Conservation (phyloP, 64 coral and sea anemone species). For the Montipora foliosa region DNA sequence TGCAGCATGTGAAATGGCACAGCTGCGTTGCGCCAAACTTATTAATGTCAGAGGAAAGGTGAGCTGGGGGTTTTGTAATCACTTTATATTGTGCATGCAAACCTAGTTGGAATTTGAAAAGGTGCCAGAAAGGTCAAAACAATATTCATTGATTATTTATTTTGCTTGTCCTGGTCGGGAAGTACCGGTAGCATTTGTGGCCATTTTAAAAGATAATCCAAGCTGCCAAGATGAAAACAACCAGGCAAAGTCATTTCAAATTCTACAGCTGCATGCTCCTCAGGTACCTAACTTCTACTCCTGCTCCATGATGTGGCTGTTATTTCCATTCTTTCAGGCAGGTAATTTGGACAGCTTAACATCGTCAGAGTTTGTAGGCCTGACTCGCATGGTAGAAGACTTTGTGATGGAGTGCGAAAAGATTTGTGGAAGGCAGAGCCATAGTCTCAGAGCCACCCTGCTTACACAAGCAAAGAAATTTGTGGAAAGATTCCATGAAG, state of each 20-base stretch:
- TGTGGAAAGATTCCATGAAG: conserved; percentile 98
- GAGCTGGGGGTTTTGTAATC: not conserved
- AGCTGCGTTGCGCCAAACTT: conserved; percentile 95
- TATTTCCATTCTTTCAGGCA: conserved; percentile 65
- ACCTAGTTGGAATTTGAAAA: not conserved
- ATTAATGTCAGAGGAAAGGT: conserved; percentile 99
- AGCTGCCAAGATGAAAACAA: too few relatives aligned
- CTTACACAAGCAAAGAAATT: conserved; percentile 98
- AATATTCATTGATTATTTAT: too few relatives aligned
- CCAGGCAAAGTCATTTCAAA: too few relatives aligned
- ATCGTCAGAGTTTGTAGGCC: conserved; percentile 91
- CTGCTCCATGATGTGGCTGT: too few relatives aligned
- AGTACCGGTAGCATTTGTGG: too few relatives aligned
- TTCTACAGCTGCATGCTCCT: too few relatives aligned
- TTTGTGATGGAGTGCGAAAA: conserved; percentile 96
- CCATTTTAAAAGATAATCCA: too few relatives aligned
- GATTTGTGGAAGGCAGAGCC: conserved; percentile 95
- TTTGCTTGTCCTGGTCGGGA: too few relatives aligned
- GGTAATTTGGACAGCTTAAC: conserved; percentile 95
- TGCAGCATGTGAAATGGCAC: conserved; percentile 93
- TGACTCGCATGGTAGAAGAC: conserved; percentile 93
- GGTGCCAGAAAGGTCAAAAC: too few relatives aligned
- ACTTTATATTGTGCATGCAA: not conserved
- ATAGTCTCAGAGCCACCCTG: conserved; percentile 82
- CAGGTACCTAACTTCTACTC: too few relatives aligned